Base-by-base conservation (phyloP, 2,888 invertebrate genomes). In the Tigriopus californicus region DNA sequence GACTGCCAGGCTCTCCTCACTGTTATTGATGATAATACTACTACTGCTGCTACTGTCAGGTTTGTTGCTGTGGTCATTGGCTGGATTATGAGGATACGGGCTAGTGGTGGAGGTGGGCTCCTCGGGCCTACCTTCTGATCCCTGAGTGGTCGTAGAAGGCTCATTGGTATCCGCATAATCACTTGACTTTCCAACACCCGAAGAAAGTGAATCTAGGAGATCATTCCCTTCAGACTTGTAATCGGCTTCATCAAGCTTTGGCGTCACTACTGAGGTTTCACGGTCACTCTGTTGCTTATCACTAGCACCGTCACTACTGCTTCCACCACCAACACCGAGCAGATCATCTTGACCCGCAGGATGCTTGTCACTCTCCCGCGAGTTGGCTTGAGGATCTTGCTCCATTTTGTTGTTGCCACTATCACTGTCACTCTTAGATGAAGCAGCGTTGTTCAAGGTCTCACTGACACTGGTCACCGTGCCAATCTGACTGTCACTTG, bases 211-310 rank as follows among this genome's bases (percentile, higher is more conserved):
- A 18, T n/a, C 15, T 5, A 33, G 33, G 33, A 33, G 33, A 33
- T 33, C 52, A 18, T 54, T 33, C 18, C 41, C 40, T 18, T 54
- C 54, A n/a, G 54, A 40, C 41, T 54, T 54, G 40, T 54, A 54
- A n/a, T 54, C 54, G 18, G 40, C 41, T 41, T 54, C 54, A 33
- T 54, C 54, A 25, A 54, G 41, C 41, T 54, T 54, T n/a, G 54
- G 54, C n/a, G 54, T 54, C 8, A 54, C 54, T 3, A 54, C 41
- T 15, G 54, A 54, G 41, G 33, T 41, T 24, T 41, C 52, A 25
- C 52, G 20, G 24, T 52, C 52, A 24, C 25, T 24, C 33, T 52
- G 52, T 52, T 52, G 52, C 15, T 52, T 33, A 52, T 52, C 33
- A 25, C 22, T 52, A 25, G 22, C 52, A 52, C 25, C 25, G 25